A percentile compares a stretch with the other conserved stretches of the same genome.
These are phyloP conservation scores for Grallaria varia DNA, from an alignment of 2,113 vertebrate genomes.

Conservation along the genomic window DNA sequence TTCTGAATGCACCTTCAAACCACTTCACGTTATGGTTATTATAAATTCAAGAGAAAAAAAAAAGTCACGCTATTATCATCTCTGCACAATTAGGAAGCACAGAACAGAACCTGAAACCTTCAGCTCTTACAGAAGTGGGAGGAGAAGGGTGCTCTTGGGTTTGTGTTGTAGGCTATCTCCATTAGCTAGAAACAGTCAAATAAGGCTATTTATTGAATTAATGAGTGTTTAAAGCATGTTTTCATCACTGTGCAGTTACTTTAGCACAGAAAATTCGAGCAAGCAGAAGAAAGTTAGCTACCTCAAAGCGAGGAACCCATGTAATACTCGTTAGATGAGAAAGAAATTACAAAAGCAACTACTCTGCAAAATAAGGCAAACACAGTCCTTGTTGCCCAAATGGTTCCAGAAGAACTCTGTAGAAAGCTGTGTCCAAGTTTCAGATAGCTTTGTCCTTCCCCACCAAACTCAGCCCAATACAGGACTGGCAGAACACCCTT, in stretches of 20 bases:
- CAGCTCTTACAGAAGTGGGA: background rate
- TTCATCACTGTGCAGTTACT: background rate
- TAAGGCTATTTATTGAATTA: background rate
- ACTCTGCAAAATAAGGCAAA: background rate
- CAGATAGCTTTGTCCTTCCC: background rate
- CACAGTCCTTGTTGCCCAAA: background rate
- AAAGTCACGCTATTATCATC: background rate
- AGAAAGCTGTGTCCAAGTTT: background rate
- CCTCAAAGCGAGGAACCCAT: fast-evolving
- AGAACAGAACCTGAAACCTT: background rate
- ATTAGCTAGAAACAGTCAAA: background rate
- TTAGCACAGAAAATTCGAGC: background rate
- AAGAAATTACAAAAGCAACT: background rate
- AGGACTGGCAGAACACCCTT: background rate
- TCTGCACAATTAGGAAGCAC: background rate
- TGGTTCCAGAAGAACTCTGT: background rate
- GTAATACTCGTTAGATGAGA: background rate
- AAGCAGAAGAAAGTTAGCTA: background rate
- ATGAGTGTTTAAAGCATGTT: background rate
- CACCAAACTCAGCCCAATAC: background rate
- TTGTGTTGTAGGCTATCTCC: background rate
- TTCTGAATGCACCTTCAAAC: background rate
- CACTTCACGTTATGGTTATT: background rate
- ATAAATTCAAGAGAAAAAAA: background rate
- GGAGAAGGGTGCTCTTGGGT: background rate